Evolutionary conservation across 2,113 vertebrate genomes (phyloP).

Genomic region (Neotoma lepida): DNA sequence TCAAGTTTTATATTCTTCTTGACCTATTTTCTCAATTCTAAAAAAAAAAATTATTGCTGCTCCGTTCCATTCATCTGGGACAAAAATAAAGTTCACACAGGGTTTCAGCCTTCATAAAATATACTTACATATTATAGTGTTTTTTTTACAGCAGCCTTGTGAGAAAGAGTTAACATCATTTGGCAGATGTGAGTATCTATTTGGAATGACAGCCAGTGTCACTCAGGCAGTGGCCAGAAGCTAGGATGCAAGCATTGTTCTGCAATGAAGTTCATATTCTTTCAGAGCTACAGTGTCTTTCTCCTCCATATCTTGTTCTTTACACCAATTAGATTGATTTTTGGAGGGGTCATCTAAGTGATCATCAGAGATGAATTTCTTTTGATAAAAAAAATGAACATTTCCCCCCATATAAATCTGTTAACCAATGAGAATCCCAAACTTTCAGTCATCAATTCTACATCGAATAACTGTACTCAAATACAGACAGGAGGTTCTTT

Average conservation of each 20-base stretch:
- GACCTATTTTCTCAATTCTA: slow-evolving; percentile 10
- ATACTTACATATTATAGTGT: neutral
- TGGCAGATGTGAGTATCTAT: neutral
- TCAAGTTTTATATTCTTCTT: slow-evolving; percentile 3
- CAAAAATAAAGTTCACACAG: slow-evolving; percentile 9
- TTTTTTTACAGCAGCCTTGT: neutral
- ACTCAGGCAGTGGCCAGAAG: slow-evolving; percentile 14
- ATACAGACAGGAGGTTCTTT: neutral
- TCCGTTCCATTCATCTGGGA: neutral
- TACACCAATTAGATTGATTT: neutral
- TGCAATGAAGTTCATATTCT: neutral
- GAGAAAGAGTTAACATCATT: neutral
- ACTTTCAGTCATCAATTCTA: neutral
- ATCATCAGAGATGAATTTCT: neutral
- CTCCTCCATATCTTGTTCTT: neutral
- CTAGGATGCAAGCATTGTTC: neutral
- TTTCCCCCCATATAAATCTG: slow-evolving; percentile 1
- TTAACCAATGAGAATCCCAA: slow-evolving; percentile 25
- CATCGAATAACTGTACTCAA: neutral
- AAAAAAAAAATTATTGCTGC: neutral
- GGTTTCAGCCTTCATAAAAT: slow-evolving; percentile 13
- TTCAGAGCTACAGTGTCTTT: neutral
- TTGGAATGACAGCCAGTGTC: neutral
- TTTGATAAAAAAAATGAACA: neutral
- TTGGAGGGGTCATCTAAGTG: neutral